These are phyloP conservation scores for Phylloscopus collybita DNA, from an alignment of 2,797 vertebrate genomes.

Conservation along the genomic window DNA sequence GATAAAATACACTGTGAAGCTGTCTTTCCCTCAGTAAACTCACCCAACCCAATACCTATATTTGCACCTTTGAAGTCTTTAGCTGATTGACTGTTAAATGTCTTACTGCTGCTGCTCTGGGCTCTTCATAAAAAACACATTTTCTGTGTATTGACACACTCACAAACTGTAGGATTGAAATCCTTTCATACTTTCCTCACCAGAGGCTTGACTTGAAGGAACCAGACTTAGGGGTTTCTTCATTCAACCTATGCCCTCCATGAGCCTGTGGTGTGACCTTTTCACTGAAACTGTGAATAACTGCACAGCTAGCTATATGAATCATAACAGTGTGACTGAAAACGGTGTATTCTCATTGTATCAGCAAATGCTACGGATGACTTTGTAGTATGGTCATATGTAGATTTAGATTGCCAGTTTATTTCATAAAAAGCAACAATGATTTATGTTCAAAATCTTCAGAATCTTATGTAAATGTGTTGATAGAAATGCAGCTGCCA, in stretches of 20 bases:
- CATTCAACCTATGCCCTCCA: background rate
- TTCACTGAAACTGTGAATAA: background rate
- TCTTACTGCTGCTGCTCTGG: background rate
- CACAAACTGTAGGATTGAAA: background rate
- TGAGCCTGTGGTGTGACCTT: background rate
- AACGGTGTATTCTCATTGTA: background rate
- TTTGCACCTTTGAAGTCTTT: background rate
- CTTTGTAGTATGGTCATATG: background rate
- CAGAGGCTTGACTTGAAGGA: background rate
- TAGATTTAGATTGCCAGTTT: background rate
- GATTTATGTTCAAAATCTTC: background rate
- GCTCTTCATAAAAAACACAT: background rate
- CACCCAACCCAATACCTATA: background rate
- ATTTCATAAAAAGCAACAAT: background rate
- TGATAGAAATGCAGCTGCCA: background rate
- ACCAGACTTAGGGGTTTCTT: background rate
- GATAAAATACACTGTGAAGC: background rate
- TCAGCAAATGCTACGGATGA: background rate
- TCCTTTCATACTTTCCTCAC: background rate
- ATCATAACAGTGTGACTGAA: background rate
- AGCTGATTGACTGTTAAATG: background rate
- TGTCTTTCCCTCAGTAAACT: background rate
- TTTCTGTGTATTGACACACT: background rate
- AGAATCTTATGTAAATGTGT: background rate
- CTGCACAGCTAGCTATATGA: background rate